Evolutionary conservation across 2,113 vertebrate genomes (phyloP).

Genomic region (Campylomormyrus tamandua): DNA sequence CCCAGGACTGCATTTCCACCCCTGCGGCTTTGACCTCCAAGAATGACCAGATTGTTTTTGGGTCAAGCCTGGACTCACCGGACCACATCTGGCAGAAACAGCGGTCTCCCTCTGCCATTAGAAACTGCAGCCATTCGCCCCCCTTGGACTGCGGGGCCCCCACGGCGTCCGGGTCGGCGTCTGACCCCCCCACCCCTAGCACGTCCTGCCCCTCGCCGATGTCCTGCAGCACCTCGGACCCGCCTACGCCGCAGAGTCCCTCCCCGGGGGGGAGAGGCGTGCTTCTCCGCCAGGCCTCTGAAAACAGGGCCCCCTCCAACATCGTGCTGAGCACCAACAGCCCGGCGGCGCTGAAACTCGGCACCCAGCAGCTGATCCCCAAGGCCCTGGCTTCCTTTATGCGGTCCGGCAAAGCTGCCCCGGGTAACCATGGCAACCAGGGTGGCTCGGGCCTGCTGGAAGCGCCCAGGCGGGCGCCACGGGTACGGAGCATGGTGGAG

Average conservation of each 20-base stretch:
- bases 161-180: slow-evolving; percentile 35
- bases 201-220: slow-evolving; percentile 45
- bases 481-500: slow-evolving; percentile 80
- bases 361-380: slow-evolving; percentile 86
- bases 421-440: slow-evolving; percentile 28
- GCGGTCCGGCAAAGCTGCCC: slow-evolving; percentile 48
- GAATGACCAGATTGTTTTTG: slow-evolving; percentile 48
- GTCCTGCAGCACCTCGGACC: slow-evolving; percentile 38
- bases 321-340: slow-evolving; percentile 80
- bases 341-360: slow-evolving; percentile 71
- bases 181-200: slow-evolving; percentile 47
- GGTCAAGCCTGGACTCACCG: slow-evolving; percentile 11
- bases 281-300: slow-evolving; percentile 33
- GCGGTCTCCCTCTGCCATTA: slow-evolving; percentile 28
- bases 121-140: slow-evolving; percentile 27
- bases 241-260: slow-evolving; percentile 41
- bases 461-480: slow-evolving; percentile 52
- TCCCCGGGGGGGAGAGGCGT: slow-evolving; percentile 42
- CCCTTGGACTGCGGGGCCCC: neutral
- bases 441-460: slow-evolving; percentile 43
- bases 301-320: slow-evolving; percentile 43
- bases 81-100: slow-evolving; percentile 17
- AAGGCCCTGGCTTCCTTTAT: slow-evolving; percentile 65
- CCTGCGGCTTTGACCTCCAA: slow-evolving; percentile 39
- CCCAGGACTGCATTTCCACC: slow-evolving; percentile 32